Conservation (phyloP, 1,140 invertebrate species). For the Palaemon carinicauda region DNA sequence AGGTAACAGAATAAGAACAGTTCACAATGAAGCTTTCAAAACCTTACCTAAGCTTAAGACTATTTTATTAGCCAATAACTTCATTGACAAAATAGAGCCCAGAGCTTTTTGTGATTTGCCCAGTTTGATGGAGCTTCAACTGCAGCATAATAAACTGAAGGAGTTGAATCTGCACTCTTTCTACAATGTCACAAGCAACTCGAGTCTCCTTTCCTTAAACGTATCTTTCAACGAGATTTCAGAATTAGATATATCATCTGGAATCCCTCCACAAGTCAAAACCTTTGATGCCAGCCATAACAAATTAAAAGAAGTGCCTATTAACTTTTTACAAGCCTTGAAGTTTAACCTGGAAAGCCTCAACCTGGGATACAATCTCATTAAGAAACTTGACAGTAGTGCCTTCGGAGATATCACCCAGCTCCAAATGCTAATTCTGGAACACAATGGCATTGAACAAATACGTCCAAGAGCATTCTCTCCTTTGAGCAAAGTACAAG, state of each 20-base stretch:
- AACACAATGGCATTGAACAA: constrained; percentile 77
- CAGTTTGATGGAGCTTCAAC: constrained; percentile 74
- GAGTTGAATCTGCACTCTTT: constrained; percentile 80
- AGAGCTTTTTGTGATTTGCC: constrained; percentile 75
- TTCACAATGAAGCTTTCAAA: constrained; percentile 72
- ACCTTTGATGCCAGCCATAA: constrained; percentile 66
- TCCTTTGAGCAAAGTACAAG: constrained; percentile 77
- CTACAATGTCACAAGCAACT: constrained; percentile 77
- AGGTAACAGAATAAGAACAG: constrained; percentile 74
- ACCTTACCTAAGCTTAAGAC: constrained; percentile 75
- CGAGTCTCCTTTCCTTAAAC: constrained; percentile 74
- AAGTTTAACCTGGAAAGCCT: constrained; percentile 73
- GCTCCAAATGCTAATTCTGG: constrained; percentile 76
- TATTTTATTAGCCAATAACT: constrained; percentile 71
- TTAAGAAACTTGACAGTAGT: constrained; percentile 75
- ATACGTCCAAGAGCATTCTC: constrained; percentile 74
- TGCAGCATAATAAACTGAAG: constrained; percentile 78
- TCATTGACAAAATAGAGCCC: constrained; percentile 59
- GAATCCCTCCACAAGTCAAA: constrained; percentile 72
- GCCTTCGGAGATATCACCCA: constrained; percentile 68
- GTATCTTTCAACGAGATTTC: constrained; percentile 79
- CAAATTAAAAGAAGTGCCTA: constrained; percentile 73
- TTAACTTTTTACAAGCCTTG: constrained; percentile 71
- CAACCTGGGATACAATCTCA: constrained; percentile 78
- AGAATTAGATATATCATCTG: constrained; percentile 80